phyloP scores from a whole-genome alignment of 2,113 vertebrate species.

The Tapirus terrestris region DNA sequence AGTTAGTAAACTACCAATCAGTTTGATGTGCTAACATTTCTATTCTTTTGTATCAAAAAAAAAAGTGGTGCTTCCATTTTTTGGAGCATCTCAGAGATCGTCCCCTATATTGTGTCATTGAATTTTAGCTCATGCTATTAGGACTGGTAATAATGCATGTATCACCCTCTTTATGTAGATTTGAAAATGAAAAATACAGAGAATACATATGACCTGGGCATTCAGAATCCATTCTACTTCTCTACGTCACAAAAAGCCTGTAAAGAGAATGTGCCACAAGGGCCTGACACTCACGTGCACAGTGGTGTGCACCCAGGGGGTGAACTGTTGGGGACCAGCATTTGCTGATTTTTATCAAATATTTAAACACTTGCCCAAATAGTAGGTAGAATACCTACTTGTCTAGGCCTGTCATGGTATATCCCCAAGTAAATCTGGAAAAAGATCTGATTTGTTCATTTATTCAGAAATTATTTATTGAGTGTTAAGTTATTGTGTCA shows the following conservation, averaged over 20 bases:
- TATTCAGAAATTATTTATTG: not conserved
- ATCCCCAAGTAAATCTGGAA: not conserved
- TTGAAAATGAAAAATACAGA: not conserved
- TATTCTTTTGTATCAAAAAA: not conserved
- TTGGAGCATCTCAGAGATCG: not conserved
- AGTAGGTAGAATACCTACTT: not conserved
- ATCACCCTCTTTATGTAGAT: not conserved
- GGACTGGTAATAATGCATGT: not conserved
- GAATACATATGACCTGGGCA: rapidly evolving
- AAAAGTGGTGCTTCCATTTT: not conserved
- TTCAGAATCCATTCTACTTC: not conserved
- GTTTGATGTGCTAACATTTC: not conserved
- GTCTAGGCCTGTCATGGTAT: not conserved
- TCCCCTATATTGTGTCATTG: not conserved
- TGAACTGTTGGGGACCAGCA: too few species aligned
- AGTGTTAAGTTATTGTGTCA: not conserved
- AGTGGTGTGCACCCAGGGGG: not conserved
- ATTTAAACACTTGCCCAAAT: not conserved
- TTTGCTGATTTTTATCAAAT: not conserved
- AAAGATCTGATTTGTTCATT: not conserved
- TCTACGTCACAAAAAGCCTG: not conserved
- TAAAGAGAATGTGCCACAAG: rapidly evolving
- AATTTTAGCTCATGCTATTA: not conserved
- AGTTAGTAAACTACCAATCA: not conserved
- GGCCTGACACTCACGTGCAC: rapidly evolving